Evolutionary conservation across 2,797 vertebrate species (phyloP), one percentile per base, ranked within the genome.

Genomic region (Characodon lateralis): DNA sequence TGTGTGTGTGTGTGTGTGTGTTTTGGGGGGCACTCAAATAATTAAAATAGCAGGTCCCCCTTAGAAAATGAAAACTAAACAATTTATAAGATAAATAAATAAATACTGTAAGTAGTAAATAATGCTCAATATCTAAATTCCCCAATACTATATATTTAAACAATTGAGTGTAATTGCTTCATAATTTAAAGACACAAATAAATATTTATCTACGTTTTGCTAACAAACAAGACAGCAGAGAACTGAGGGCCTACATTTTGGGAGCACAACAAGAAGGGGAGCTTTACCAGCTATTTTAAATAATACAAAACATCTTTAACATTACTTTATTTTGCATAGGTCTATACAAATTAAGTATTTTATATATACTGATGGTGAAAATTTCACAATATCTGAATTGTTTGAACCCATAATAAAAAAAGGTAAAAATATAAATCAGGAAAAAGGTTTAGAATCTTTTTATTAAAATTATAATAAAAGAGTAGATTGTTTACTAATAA

Each of bases 401-500:
- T 68, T 56, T 51, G 59, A 77, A 77, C 10, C 41, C 35, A 63
- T 31, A 69, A 71, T 65, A 73, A 46, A n/a, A 14, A 14, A 59
- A n/a, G 35, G 35, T 22, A 71, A 12, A 65, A 59, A 13, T 48
- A 48, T 46, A 6, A 18, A 14, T 48, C 46, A 56, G 4, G 55
- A 46, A 50, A 48, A 2, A 14, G 14, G 63, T 51, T 22, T 12
- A 14, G 78, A 22, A 63, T 13, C 43, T 71, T 61, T 61, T 78
- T 8, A 59, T 31, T 51, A 76, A 83, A 89, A 83, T 79, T 13
- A 39, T 8, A 75, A 10, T 41, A 77, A 78, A 82, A 87, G 78
- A 26, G 14, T n/a, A 59, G 28, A 87, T 83, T 3, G 63, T 63
- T 84, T 86, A 73, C 35, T 76, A 73, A 90, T 90, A 81, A 35